Base-by-base conservation (phyloP, 2,113 vertebrate species). In the Anarhynchus alexandrinus region DNA sequence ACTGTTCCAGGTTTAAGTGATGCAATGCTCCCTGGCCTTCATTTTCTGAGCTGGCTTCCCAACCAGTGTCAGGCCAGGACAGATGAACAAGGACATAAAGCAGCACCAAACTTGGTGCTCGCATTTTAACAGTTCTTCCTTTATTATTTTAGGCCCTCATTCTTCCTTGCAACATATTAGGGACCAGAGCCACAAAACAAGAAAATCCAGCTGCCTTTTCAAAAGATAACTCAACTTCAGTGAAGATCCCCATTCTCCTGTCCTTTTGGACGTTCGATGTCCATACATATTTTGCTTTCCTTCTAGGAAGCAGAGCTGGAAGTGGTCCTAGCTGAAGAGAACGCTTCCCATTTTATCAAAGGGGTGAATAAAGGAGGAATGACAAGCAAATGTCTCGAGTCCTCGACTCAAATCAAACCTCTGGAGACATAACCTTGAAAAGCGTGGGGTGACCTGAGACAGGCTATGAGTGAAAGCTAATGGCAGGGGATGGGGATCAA, bases 241-340 rank as follows among this genome's bases (percentile, higher is more conserved):
- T 18, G 15, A 73, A 45, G 45, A 49, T 11, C 0, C 0, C 12
- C 2, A 3, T 72, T 69, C 10, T 83, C 67, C 32, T 74, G 32
- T 58, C 18, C 10, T 90, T 76, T 80, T 73, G 30, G 6, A 15
- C 1, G 2, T 21, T 38, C 1, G 1, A 2, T 11, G 8, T 52
- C 47, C 26, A 27, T 23, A 14, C 8, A 40, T 23, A 36, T 66
- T 84, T 74, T 86, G 11, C 20, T 52, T 61, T 65, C 43, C 15
- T 30, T 82, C 73, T 29, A 52, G 47, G 36, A 82, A 69, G 36
- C 1, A 4, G 9, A 87, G n/a, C 17, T 73, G 6, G 34, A 36
- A 65, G 34, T 23, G 12, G 34, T 61, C 77, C 52, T 47, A 80
- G 40, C 18, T 78, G 59, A 92, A 81, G 25, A 54, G 57, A 32